Percentiles rank a stretch among this genome's conserved stretches.
Conservation (phyloP, 2,888 invertebrate genomes). For the Leucoma salicis region DNA sequence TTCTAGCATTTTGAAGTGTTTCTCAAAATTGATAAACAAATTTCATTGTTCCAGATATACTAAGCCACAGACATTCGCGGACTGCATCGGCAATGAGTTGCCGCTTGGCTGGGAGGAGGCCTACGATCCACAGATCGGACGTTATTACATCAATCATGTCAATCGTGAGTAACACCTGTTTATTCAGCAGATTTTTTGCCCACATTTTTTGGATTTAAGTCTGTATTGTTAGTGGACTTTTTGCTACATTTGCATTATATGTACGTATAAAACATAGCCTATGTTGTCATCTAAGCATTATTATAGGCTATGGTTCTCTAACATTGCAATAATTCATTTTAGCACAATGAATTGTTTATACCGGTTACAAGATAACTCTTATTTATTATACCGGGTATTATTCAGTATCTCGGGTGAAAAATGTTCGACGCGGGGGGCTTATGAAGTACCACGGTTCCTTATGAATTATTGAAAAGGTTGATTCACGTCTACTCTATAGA, state of each 20-base stretch:
- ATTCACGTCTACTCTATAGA: conserved; percentile 61
- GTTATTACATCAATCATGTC: conserved; percentile 98
- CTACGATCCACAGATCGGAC: conserved; percentile 95
- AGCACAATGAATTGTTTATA: conserved; percentile 53
- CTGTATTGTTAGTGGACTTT: no score
- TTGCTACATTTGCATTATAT: no score
- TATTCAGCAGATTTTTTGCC: conserved; percentile 12
- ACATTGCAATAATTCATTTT: conserved; percentile 46
- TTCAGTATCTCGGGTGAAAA: conserved; percentile 65
- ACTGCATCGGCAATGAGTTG: conserved; percentile 98
- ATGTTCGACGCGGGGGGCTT: conserved; percentile 70
- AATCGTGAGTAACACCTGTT: conserved; percentile 88
- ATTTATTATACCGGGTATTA: conserved; percentile 52
- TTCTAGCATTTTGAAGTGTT: conserved; percentile 5
- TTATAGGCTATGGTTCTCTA: conserved; percentile 32
- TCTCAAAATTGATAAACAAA: conserved; percentile 31
- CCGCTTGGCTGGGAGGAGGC: conserved; percentile 99
- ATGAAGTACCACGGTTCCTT: conserved; percentile 47
- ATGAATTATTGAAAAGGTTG: conserved; percentile 75
- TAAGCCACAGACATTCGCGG: conserved; percentile 98
- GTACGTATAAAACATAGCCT: no score
- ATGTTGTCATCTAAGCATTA: no score
- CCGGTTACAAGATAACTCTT: conserved; percentile 40
- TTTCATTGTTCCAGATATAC: conserved; percentile 90
- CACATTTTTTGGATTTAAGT: no score